Percentiles rank a stretch among this genome's conserved stretches.
These are phyloP conservation scores for Scleropages formosus DNA, from an alignment of 2,797 vertebrate genomes.

Conservation along the genomic window DNA sequence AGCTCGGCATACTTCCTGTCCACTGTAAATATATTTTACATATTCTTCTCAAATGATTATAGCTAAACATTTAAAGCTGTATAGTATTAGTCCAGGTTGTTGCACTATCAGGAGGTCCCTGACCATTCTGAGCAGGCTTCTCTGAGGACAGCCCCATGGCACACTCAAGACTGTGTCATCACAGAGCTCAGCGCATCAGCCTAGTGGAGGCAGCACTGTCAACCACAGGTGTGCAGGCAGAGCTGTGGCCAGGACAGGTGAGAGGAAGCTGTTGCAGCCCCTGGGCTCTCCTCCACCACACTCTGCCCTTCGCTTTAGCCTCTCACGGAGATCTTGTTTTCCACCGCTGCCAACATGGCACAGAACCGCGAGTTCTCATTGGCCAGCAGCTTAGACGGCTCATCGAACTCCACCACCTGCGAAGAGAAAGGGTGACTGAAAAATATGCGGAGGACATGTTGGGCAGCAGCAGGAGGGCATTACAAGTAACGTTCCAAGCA, in stretches of 20 bases:
- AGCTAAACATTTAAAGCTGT: constrained; percentile 56
- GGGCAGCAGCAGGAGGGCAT: neutral
- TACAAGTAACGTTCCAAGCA: no score
- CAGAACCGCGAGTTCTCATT: constrained; percentile 89
- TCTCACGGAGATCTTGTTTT: constrained; percentile 88
- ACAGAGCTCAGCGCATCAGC: constrained; percentile 42
- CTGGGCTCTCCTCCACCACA: constrained; percentile 35
- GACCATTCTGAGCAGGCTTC: constrained; percentile 67
- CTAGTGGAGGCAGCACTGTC: constrained; percentile 35
- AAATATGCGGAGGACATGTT: neutral
- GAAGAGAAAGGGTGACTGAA: neutral
- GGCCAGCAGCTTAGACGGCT: constrained; percentile 83
- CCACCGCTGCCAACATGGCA: constrained; percentile 86
- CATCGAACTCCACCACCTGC: constrained; percentile 88
- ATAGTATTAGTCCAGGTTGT: constrained; percentile 44
- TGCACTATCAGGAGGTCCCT: constrained; percentile 75
- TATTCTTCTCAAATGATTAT: constrained; percentile 51
- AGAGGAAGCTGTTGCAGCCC: constrained; percentile 28
- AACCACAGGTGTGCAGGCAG: constrained; percentile 34
- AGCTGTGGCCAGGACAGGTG: constrained; percentile 42
- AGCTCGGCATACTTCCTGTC: constrained; percentile 79
- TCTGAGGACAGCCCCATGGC: constrained; percentile 41
- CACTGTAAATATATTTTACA: constrained; percentile 84
- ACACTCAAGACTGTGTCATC: constrained; percentile 36
- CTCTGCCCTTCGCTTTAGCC: constrained; percentile 65